These are phyloP conservation scores for Eciton burchellii DNA, from an alignment of 1,140 invertebrate species.

Conservation along the genomic window DNA sequence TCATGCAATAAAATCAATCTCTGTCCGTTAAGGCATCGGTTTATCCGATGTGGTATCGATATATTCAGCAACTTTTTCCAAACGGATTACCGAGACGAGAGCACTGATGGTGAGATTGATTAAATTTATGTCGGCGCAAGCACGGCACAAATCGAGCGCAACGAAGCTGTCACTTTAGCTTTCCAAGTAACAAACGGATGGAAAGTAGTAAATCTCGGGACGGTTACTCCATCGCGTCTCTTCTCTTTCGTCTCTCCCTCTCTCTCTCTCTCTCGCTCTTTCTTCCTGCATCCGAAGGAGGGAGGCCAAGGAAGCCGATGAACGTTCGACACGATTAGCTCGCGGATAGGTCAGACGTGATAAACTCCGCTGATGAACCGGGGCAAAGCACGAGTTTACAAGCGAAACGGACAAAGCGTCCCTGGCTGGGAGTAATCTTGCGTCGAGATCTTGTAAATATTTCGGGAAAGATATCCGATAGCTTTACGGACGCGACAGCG, in stretches of 20 bases:
- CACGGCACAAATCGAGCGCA: slow-evolving; percentile 33
- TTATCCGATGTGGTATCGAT: too few species aligned
- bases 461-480: too few species aligned
- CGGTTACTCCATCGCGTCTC: not conserved
- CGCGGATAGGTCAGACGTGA: slow-evolving; percentile 60
- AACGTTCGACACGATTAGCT: slow-evolving; percentile 66
- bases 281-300: not conserved
- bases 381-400: slow-evolving; percentile 18
- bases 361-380: slow-evolving; percentile 62
- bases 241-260: not conserved
- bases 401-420: slow-evolving; percentile 28
- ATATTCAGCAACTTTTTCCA: not conserved
- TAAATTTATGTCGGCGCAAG: slow-evolving; percentile 29
- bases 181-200: slow-evolving; percentile 47
- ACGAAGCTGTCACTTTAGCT: slow-evolving; percentile 49
- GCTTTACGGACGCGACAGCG: not conserved
- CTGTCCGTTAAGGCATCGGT: too few species aligned
- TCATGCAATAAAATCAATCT: too few species aligned
- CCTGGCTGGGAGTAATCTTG: not conserved
- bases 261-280: not conserved
- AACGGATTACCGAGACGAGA: slow-evolving; percentile 18
- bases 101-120: slow-evolving; percentile 47
- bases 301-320: slow-evolving; percentile 65
- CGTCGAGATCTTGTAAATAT: not conserved
- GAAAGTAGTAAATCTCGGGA: slow-evolving; percentile 35